phyloP scores from a whole-genome alignment of 2,113 vertebrate genomes.

The Actenoides hombroni region DNA sequence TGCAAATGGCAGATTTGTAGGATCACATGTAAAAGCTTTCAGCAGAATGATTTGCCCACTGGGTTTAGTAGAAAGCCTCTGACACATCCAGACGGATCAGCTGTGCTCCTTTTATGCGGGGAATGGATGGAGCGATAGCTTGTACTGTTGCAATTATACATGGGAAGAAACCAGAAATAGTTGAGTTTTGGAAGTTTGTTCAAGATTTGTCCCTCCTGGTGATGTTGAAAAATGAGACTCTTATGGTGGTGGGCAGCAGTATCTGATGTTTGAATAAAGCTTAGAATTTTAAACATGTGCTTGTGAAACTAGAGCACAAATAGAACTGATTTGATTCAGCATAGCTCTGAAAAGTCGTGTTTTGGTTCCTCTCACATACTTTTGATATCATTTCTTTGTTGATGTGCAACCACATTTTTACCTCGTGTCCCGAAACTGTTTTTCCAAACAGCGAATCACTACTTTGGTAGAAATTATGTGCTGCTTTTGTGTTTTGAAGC shows the following conservation, averaged over 20 bases:
- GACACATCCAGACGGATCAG: background rate
- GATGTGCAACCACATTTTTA: background rate
- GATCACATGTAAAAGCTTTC: background rate
- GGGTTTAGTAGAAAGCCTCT: background rate
- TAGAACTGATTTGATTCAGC: background rate
- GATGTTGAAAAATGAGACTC: background rate
- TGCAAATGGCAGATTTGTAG: background rate
- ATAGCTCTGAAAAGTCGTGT: background rate
- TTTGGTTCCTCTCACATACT: background rate
- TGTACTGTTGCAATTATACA: background rate
- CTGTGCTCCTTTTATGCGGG: background rate
- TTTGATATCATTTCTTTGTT: background rate
- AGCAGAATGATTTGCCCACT: background rate
- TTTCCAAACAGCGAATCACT: background rate
- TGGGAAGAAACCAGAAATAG: conserved; percentile 13
- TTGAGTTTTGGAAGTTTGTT: background rate
- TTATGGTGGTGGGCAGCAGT: background rate
- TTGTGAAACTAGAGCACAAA: conserved; percentile 31
- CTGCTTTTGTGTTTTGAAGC: background rate
- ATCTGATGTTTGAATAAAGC: background rate
- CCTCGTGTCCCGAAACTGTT: background rate
- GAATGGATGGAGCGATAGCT: background rate
- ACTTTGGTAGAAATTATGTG: background rate
- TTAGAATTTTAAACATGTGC: conserved; percentile 13
- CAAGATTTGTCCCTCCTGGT: background rate